Percentiles rank a stretch among this genome's conserved stretches.
Conservation (phyloP, 2,113 vertebrate species). For the Clupea harengus region DNA sequence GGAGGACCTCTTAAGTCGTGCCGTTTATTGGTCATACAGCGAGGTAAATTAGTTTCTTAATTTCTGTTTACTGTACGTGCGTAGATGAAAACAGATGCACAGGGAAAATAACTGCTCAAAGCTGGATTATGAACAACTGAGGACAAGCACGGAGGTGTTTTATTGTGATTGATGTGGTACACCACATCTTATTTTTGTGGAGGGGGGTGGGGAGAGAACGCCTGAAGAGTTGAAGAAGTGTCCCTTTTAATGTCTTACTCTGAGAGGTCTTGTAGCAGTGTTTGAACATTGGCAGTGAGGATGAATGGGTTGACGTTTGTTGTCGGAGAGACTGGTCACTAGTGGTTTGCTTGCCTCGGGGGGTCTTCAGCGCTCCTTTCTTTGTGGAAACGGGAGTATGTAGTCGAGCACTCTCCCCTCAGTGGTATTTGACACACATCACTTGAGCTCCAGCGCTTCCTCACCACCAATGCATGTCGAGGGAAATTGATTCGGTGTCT, state of each 20-base stretch:
- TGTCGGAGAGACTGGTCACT: slow-evolving; percentile 41
- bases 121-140: not conserved
- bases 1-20: not conserved
- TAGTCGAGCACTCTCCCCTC: not conserved
- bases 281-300: slow-evolving; percentile 28
- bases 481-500: not conserved
- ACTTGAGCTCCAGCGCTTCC: slow-evolving; percentile 2
- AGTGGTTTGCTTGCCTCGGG: slow-evolving; percentile 47
- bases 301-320: slow-evolving; percentile 52
- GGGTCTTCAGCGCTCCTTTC: slow-evolving; percentile 30
- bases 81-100: not conserved
- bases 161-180: not conserved
- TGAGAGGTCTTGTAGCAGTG: not conserved
- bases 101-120: not conserved
- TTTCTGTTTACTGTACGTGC: not conserved
- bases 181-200: not conserved
- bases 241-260: not conserved
- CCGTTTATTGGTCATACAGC: not conserved
- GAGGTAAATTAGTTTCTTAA: not conserved
- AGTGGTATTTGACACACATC: slow-evolving; percentile 2
- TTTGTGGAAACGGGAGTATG: slow-evolving; percentile 17
- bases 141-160: not conserved
- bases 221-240: not conserved
- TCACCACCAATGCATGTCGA: not conserved
- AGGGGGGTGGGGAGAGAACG: not conserved